phyloP scores from a whole-genome alignment of 2,888 invertebrate species.

The Philereme transversata region DNA sequence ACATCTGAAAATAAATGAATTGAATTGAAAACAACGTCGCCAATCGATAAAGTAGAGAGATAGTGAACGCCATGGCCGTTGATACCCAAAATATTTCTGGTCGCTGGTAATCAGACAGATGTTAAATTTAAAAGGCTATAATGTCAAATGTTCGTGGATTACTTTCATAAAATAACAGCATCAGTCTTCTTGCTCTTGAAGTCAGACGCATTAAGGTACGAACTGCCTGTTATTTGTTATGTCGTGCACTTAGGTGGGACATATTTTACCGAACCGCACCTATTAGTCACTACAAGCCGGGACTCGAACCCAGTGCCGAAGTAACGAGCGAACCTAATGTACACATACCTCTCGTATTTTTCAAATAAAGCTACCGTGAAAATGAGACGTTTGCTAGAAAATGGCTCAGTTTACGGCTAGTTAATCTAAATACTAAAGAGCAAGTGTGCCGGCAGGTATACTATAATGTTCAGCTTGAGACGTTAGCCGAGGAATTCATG shows the following conservation, averaged over 20 bases:
- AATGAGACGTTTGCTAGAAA: slow-evolving; percentile 48
- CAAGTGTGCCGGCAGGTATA: slow-evolving; percentile 4
- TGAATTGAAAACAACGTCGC: no score
- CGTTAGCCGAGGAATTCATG: background rate
- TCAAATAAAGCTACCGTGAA: slow-evolving; percentile 60
- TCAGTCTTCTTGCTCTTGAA: slow-evolving; percentile 27
- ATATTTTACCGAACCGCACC: slow-evolving; percentile 59
- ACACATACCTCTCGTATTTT: slow-evolving; percentile 65
- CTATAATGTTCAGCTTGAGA: slow-evolving; percentile 7
- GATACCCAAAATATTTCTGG: no score
- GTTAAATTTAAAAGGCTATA: no score
- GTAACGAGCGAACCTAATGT: slow-evolving; percentile 69
- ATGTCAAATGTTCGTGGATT: background rate
- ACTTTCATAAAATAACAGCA: slow-evolving; percentile 15
- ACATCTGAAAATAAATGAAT: no score
- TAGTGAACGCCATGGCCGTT: no score
- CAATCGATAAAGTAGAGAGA: no score
- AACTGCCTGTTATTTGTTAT: slow-evolving; percentile 52
- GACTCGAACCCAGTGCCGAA: slow-evolving; percentile 56
- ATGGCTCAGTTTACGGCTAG: slow-evolving; percentile 14
- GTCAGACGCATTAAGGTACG: slow-evolving; percentile 44
- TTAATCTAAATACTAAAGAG: slow-evolving; percentile 11
- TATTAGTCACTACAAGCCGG: slow-evolving; percentile 60
- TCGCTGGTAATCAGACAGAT: no score
- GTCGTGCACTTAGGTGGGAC: slow-evolving; percentile 55